Evolutionary conservation across 2,113 vertebrate species (phyloP).

Genomic region (Sisor rabdophorus): DNA sequence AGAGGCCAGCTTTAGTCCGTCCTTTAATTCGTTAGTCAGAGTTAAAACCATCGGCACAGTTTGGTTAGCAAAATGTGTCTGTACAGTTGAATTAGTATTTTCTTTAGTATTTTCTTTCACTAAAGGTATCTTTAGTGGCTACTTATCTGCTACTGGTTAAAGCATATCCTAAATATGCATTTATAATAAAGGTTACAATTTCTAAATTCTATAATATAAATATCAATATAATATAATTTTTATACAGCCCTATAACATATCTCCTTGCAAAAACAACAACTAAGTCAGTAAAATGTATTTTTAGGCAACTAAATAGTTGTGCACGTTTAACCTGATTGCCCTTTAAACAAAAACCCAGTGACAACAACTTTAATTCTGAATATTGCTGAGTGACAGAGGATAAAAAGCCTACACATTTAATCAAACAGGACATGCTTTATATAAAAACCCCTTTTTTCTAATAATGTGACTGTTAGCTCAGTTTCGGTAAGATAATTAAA

Average conservation of each 20-base stretch:
- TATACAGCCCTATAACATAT: not conserved
- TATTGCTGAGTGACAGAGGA: constrained; percentile 11
- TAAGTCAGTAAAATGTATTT: not conserved
- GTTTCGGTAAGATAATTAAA: constrained; percentile 12
- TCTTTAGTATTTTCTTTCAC: too few species aligned
- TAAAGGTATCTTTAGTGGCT: too few species aligned
- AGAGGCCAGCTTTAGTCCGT: too few species aligned
- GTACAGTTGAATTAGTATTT: too few species aligned
- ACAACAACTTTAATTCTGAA: constrained; percentile 19
- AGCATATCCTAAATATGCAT: too few species aligned
- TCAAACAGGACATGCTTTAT: not conserved
- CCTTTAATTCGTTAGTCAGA: too few species aligned
- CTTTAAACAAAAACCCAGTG: constrained; percentile 2
- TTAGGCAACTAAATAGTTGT: not conserved
- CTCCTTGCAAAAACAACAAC: not conserved
- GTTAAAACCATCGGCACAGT: too few species aligned
- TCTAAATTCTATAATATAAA: too few species aligned
- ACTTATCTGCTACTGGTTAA: too few species aligned
- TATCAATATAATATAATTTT: too few species aligned
- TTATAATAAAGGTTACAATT: too few species aligned
- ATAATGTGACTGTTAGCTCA: constrained; percentile 24
- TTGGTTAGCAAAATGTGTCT: too few species aligned
- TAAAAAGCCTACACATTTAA: not conserved
- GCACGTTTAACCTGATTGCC: not conserved
- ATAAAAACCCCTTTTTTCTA: not conserved